phyloP scores from a whole-genome alignment of 2,888 invertebrate species.

The Ametastegia equiseti region DNA sequence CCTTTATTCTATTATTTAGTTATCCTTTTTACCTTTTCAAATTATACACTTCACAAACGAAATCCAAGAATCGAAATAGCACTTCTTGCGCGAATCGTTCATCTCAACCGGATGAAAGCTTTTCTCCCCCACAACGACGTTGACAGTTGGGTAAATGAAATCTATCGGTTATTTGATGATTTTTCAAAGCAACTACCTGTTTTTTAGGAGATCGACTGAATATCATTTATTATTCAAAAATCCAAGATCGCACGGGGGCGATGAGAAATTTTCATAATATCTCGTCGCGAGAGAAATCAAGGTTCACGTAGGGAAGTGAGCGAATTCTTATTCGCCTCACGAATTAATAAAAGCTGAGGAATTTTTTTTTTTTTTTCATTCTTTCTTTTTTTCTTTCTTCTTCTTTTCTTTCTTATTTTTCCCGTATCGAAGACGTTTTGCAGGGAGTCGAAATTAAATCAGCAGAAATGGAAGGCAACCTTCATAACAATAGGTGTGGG shows the following conservation, averaged over 20 bases:
- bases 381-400: not conserved
- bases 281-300: conserved; percentile 2
- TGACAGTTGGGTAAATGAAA: not conserved
- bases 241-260: not conserved
- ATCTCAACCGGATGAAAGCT: not conserved
- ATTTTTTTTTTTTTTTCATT: not conserved
- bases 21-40: not conserved
- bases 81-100: not conserved
- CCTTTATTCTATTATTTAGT: not conserved
- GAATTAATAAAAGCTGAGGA: conserved; percentile 37
- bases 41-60: not conserved
- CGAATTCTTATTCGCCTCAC: conserved; percentile 31
- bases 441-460: conserved; percentile 8
- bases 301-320: not conserved
- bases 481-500: conserved; percentile 3
- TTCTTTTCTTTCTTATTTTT: not conserved
- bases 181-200: not conserved
- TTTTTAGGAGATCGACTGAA: not conserved
- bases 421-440: conserved; percentile 5
- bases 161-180: too few species aligned
- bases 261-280: conserved; percentile 8
- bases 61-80: not conserved
- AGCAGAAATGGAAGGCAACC: conserved; percentile 9
- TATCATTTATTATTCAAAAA: not conserved
- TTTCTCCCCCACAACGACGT: not conserved